A percentile compares a stretch with the other conserved stretches of the same genome.
Conservation (phyloP, 2,797 vertebrate species). For the Alca torda region DNA sequence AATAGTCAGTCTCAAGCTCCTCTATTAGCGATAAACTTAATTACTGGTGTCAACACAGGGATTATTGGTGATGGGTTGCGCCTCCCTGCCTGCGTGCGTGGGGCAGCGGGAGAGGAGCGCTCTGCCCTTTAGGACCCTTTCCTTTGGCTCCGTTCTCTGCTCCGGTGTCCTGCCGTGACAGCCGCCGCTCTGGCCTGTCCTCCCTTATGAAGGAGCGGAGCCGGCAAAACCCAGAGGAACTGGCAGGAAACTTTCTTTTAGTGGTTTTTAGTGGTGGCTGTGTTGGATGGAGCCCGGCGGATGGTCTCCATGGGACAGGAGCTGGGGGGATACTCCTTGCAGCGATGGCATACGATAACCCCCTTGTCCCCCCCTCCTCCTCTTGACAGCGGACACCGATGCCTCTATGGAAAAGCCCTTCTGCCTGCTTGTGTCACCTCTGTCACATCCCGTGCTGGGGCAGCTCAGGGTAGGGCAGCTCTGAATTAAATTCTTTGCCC, state of each 20-base stretch:
- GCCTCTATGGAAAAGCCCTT: not conserved
- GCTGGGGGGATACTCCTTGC: not conserved
- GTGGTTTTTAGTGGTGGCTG: not conserved
- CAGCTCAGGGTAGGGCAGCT: constrained; percentile 25
- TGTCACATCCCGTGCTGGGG: not conserved
- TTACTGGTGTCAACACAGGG: not conserved
- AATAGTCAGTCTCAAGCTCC: not conserved
- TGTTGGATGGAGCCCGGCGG: not conserved
- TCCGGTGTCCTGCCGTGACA: not conserved
- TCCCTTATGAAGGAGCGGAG: not conserved
- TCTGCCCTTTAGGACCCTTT: not conserved
- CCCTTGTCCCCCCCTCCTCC: not conserved
- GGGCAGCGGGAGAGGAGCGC: not conserved
- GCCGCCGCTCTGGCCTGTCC: not conserved
- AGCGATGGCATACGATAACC: not conserved
- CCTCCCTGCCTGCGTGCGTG: not conserved
- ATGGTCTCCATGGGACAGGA: not conserved
- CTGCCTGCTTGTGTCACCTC: constrained; percentile 16
- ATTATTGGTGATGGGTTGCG: not conserved
- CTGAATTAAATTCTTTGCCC: not conserved
- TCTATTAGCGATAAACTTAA: not conserved
- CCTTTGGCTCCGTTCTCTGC: not conserved
- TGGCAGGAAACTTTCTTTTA: not conserved
- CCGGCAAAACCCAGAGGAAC: not conserved
- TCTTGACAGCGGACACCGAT: not conserved